phyloP scores from a whole-genome alignment of 2,113 vertebrate species.

The Pygathrix nemaeus region DNA sequence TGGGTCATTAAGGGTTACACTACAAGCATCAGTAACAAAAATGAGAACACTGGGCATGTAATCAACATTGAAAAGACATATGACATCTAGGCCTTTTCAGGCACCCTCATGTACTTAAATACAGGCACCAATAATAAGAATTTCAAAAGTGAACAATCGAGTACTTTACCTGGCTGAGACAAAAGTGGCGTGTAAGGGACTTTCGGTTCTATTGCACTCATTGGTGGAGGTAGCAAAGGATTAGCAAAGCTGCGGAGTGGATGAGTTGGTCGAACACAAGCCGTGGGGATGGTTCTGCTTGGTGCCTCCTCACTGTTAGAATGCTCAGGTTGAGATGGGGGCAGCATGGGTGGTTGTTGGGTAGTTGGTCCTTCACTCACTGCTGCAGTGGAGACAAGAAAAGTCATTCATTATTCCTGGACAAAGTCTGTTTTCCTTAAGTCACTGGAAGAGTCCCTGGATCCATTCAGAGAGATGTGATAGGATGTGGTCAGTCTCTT shows the following conservation, averaged over 20 bases:
- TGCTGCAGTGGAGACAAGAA: slow-evolving; percentile 68
- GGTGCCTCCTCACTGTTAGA: slow-evolving; percentile 85
- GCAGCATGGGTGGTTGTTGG: slow-evolving; percentile 85
- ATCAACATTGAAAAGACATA: neutral
- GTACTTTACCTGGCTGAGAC: slow-evolving; percentile 86
- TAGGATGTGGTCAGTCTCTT: neutral
- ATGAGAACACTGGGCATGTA: rapidly evolving
- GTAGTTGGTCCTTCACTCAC: slow-evolving; percentile 81
- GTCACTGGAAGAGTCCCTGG: neutral
- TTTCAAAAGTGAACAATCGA: rapidly evolving
- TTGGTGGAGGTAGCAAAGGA: slow-evolving; percentile 93
- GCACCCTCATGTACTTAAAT: rapidly evolving
- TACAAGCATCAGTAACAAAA: neutral
- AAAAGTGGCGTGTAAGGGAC: slow-evolving; percentile 91
- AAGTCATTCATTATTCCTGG: neutral
- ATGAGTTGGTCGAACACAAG: slow-evolving; percentile 93
- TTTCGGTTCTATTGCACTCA: slow-evolving; percentile 94
- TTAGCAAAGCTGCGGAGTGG: slow-evolving; percentile 96
- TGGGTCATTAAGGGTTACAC: neutral
- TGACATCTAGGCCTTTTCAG: neutral
- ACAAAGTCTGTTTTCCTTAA: neutral
- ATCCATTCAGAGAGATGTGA: neutral
- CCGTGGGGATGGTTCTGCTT: slow-evolving; percentile 92
- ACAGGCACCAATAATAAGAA: rapidly evolving
- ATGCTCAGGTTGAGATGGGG: slow-evolving; percentile 85